Evolutionary conservation across 23 tunicate genomes (phyloP).

Genomic region (Ciona savignyi): DNA sequence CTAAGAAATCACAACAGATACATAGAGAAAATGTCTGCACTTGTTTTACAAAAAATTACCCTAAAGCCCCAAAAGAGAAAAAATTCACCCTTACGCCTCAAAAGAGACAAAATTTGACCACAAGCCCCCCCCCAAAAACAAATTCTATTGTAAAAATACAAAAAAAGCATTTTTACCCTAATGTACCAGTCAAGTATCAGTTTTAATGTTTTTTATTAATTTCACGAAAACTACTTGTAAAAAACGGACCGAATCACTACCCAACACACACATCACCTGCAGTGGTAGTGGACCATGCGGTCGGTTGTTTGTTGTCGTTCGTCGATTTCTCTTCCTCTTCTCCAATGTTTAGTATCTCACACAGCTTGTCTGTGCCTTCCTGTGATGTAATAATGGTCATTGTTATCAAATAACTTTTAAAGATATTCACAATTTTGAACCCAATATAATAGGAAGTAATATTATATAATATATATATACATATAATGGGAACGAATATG

Average conservation of each 20-base stretch:
- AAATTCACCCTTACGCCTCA: too few relatives aligned
- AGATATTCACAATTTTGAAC: not conserved
- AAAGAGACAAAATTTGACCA: too few relatives aligned
- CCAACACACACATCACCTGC: not conserved
- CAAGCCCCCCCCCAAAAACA: too few relatives aligned
- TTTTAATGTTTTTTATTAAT: not conserved
- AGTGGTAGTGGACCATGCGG: constrained; percentile 16
- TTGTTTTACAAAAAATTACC: too few relatives aligned
- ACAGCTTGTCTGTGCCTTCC: constrained; percentile 78
- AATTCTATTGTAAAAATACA: too few relatives aligned
- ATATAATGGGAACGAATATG: too few relatives aligned
- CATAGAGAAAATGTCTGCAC: too few relatives aligned
- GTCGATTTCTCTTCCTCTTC: constrained; percentile 26
- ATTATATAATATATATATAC: too few relatives aligned
- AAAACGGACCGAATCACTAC: not conserved
- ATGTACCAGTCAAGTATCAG: too few relatives aligned
- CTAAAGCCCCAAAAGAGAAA: too few relatives aligned
- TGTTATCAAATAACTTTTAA: not conserved
- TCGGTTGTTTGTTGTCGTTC: constrained; percentile 1
- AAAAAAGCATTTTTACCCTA: too few relatives aligned
- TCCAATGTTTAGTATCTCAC: constrained; percentile 46
- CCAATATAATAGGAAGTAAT: not conserved
- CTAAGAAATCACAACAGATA: too few relatives aligned
- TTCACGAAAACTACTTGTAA: not conserved
- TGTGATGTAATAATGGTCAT: constrained; percentile 6